A percentile compares a stretch with the other conserved stretches of the same genome.
phyloP scores from a whole-genome alignment of 2,888 invertebrate genomes.

The Andrena camellia region DNA sequence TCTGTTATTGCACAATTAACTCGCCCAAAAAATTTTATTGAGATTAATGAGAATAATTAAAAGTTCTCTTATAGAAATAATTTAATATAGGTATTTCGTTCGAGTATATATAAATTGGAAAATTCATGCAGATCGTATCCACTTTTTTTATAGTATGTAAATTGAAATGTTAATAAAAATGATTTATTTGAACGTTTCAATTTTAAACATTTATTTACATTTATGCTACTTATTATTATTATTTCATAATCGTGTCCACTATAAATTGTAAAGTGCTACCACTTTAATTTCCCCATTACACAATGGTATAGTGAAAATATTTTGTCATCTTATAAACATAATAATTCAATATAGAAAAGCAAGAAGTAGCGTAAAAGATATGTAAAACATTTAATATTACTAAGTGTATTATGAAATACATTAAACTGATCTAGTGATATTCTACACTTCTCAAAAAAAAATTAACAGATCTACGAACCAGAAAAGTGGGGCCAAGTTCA shows the following conservation, averaged over 20 bases:
- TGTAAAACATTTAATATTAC: slow-evolving; percentile 23
- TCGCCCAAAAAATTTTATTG: slow-evolving; percentile 20
- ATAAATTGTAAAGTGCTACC: slow-evolving; percentile 13
- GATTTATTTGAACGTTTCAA: not conserved
- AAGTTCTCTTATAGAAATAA: slow-evolving; percentile 20
- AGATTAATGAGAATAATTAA: slow-evolving; percentile 21
- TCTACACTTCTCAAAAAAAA: not conserved
- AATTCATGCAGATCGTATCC: slow-evolving; percentile 30
- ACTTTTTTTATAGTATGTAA: slow-evolving; percentile 1
- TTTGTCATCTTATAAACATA: slow-evolving; percentile 4
- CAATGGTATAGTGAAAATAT: not conserved
- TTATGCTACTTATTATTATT: not conserved
- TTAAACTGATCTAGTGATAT: slow-evolving; percentile 35
- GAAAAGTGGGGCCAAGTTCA: no score
- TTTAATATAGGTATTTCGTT: not conserved
- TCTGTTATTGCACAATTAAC: slow-evolving; percentile 34
- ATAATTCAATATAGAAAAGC: slow-evolving; percentile 18
- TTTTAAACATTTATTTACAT: not conserved
- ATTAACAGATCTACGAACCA: no score
- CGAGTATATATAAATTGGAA: slow-evolving; percentile 7
- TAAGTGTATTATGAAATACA: slow-evolving; percentile 30
- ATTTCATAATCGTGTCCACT: not conserved
- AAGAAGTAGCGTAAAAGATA: slow-evolving; percentile 36
- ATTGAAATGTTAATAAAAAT: slow-evolving; percentile 14
- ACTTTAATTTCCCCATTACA: not conserved